These are phyloP conservation scores for Porites australiensis DNA, from an alignment of 64 coral and sea anemone genomes.

Conservation along the genomic window DNA sequence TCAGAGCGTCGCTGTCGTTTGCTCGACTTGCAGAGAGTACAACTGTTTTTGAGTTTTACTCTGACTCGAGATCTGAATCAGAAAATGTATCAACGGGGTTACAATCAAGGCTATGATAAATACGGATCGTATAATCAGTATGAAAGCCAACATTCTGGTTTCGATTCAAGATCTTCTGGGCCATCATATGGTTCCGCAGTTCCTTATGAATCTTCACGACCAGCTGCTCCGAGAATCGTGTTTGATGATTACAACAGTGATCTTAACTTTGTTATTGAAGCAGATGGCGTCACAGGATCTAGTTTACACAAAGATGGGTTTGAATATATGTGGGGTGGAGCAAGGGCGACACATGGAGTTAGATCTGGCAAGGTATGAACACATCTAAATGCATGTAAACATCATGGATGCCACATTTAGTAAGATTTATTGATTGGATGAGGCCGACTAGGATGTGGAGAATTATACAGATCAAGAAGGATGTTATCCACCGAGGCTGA, in stretches of 20 bases:
- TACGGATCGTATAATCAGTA: neutral
- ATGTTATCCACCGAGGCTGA: too few species aligned
- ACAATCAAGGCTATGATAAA: conserved; percentile 15
- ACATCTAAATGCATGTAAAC: neutral
- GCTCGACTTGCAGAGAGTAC: neutral
- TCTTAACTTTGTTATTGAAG: conserved; percentile 91
- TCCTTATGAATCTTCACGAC: neutral
- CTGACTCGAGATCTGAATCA: too few species aligned
- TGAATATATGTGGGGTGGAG: conserved; percentile 98
- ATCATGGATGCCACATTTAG: too few species aligned
- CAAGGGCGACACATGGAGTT: conserved; percentile 85
- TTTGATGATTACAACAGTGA: conserved; percentile 97
- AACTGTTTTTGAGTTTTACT: neutral
- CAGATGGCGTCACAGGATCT: conserved; percentile 82
- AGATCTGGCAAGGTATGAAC: conserved; percentile 3
- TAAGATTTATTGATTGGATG: too few species aligned
- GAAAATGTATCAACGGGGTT: conserved; percentile 19
- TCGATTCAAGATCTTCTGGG: neutral
- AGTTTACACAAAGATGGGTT: conserved; percentile 84
- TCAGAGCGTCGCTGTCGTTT: too few species aligned
- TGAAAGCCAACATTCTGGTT: neutral
- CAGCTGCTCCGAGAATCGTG: conserved; percentile 52
- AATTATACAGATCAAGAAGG: too few species aligned
- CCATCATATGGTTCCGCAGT: neutral
- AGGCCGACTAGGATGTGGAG: too few species aligned